These are phyloP conservation scores for Yponomeuta malinellus DNA, from an alignment of 2,888 invertebrate species.

Conservation along the genomic window DNA sequence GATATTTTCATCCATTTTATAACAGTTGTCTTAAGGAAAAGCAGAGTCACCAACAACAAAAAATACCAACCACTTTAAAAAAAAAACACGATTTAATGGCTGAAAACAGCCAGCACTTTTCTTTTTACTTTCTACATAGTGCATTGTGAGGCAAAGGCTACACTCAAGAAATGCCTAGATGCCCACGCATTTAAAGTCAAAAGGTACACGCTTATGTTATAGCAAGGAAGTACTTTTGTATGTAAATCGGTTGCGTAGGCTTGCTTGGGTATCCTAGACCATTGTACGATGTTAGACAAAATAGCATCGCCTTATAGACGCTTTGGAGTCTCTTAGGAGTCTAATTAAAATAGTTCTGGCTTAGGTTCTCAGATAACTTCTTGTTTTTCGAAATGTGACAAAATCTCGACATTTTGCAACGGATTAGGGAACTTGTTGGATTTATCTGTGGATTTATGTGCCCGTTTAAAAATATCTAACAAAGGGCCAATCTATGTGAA, in stretches of 20 bases:
- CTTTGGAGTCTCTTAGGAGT: constrained; percentile 25
- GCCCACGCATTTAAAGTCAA: constrained; percentile 61
- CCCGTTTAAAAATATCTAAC: constrained; percentile 23
- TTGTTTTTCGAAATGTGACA: not conserved
- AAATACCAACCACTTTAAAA: not conserved
- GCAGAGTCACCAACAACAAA: no score
- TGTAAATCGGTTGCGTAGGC: constrained; percentile 71
- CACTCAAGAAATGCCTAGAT: constrained; percentile 48
- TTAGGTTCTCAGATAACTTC: not conserved
- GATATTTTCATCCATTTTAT: not conserved
- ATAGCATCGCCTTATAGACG: constrained; percentile 11
- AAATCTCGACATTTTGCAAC: not conserved
- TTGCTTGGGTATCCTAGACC: constrained; percentile 31
- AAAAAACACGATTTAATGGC: not conserved
- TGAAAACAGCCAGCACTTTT: constrained; percentile 5
- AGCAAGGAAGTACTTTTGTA: constrained; percentile 68
- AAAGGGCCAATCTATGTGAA: constrained; percentile 61
- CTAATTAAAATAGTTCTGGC: constrained; percentile 25
- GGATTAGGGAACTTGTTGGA: not conserved
- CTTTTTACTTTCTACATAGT: not conserved
- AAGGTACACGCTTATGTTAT: constrained; percentile 41
- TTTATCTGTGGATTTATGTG: not conserved
- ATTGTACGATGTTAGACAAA: constrained; percentile 33
- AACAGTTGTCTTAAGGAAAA: no score
- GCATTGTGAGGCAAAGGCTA: constrained; percentile 17